These are phyloP conservation scores for Pygocentrus nattereri DNA, from an alignment of 2,797 vertebrate genomes.

Conservation along the genomic window DNA sequence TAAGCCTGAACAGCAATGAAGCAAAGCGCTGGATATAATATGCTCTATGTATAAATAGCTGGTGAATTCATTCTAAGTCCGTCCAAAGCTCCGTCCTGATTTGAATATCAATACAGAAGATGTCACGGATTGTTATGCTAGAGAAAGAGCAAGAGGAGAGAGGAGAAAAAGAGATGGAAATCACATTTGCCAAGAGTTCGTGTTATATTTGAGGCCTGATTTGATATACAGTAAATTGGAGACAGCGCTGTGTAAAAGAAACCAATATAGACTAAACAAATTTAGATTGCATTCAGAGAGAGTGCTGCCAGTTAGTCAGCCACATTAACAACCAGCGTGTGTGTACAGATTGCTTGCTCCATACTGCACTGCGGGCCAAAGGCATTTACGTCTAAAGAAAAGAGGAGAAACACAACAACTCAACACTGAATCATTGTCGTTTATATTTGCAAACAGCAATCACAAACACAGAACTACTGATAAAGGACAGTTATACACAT, in stretches of 20 bases:
- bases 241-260: constrained; percentile 54
- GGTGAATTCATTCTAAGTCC: constrained; percentile 67
- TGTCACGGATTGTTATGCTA: constrained; percentile 70
- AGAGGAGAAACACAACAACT: background rate
- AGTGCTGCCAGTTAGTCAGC: constrained; percentile 60
- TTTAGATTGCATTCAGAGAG: constrained; percentile 64
- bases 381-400: background rate
- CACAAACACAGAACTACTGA: background rate
- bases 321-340: constrained; percentile 57
- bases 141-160: constrained; percentile 53
- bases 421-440: background rate
- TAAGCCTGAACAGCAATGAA: constrained; percentile 57
- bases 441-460: background rate
- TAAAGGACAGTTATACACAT: background rate
- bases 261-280: constrained; percentile 60
- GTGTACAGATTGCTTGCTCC: constrained; percentile 19
- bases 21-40: constrained; percentile 64
- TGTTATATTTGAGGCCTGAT: constrained; percentile 54
- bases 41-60: constrained; percentile 65
- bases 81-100: constrained; percentile 67
- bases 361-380: background rate
- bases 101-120: constrained; percentile 72
- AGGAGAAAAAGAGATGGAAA: constrained; percentile 52
- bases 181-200: constrained; percentile 63
- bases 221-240: constrained; percentile 63